Percentiles rank a stretch among this genome's conserved stretches.
phyloP scores from a whole-genome alignment of 2,888 invertebrate species.

The Tipula confusa region DNA sequence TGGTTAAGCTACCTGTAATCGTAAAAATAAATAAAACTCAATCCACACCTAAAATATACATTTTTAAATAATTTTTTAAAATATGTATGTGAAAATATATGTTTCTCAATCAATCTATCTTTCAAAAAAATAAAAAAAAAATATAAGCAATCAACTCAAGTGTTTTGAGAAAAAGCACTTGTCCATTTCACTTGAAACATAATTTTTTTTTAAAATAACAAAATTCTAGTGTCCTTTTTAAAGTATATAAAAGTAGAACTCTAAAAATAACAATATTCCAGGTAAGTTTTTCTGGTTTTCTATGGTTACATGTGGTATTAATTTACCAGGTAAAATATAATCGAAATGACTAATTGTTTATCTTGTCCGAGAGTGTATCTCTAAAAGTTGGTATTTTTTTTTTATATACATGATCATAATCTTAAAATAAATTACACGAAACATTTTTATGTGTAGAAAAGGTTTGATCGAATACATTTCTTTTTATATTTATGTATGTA shows the following conservation, averaged over 20 bases:
- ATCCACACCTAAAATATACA: slow-evolving; percentile 15
- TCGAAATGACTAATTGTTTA: slow-evolving; percentile 28
- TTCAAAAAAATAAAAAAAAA: not conserved
- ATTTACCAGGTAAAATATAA: slow-evolving; percentile 25
- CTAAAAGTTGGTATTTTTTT: not conserved
- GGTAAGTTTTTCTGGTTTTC: slow-evolving; percentile 14
- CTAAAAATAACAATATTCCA: slow-evolving; percentile 6
- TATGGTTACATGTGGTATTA: not conserved
- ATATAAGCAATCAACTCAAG: slow-evolving; percentile 31
- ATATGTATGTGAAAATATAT: slow-evolving; percentile 27
- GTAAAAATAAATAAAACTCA: slow-evolving; percentile 15
- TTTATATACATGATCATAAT: not conserved
- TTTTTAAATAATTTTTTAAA: not conserved
- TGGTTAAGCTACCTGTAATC: slow-evolving; percentile 7
- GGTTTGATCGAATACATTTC: not conserved
- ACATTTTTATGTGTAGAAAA: not conserved
- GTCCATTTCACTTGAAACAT: slow-evolving; percentile 27
- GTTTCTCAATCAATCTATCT: slow-evolving; percentile 27
- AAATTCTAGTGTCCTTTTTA: slow-evolving; percentile 25
- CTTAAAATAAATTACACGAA: not conserved
- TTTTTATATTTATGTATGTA: not conserved
- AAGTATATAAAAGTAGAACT: not conserved
- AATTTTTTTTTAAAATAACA: not conserved
- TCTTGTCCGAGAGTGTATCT: not conserved
- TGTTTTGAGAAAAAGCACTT: slow-evolving; percentile 35